These are phyloP conservation scores for Hydrophis major DNA, from an alignment of 2,797 vertebrate species.

Conservation along the genomic window DNA sequence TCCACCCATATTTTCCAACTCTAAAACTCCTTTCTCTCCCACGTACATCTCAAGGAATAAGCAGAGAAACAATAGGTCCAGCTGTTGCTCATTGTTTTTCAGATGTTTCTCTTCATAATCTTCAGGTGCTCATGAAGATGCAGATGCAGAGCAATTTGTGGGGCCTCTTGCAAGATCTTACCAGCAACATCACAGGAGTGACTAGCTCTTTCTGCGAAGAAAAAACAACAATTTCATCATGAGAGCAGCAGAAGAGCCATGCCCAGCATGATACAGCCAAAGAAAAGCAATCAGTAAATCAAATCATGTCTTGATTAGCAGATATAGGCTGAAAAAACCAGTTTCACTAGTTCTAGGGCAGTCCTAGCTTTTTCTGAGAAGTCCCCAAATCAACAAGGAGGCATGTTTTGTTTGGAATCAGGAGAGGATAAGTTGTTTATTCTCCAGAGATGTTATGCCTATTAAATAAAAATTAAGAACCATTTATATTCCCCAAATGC, in stretches of 20 bases:
- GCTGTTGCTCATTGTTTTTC: neutral
- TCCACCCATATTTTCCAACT: neutral
- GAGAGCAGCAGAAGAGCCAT: neutral
- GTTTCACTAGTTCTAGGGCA: neutral
- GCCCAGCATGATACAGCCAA: neutral
- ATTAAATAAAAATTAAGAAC: neutral
- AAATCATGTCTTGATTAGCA: neutral
- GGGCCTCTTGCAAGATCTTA: neutral
- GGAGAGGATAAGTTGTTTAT: neutral
- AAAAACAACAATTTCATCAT: neutral
- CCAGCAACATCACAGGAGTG: neutral
- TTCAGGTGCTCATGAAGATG: neutral
- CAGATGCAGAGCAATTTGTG: neutral
- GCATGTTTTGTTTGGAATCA: neutral
- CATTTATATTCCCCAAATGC: neutral
- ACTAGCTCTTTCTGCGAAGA: neutral
- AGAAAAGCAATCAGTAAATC: neutral
- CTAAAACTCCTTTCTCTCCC: neutral
- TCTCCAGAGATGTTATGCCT: neutral
- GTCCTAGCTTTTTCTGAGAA: neutral
- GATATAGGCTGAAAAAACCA: neutral
- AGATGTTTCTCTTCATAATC: neutral
- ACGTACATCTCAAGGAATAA: neutral
- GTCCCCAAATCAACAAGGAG: neutral
- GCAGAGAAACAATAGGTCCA: neutral